These are phyloP conservation scores for Spodoptera frugiperda DNA, from an alignment of 1,140 invertebrate genomes.

Conservation along the genomic window DNA sequence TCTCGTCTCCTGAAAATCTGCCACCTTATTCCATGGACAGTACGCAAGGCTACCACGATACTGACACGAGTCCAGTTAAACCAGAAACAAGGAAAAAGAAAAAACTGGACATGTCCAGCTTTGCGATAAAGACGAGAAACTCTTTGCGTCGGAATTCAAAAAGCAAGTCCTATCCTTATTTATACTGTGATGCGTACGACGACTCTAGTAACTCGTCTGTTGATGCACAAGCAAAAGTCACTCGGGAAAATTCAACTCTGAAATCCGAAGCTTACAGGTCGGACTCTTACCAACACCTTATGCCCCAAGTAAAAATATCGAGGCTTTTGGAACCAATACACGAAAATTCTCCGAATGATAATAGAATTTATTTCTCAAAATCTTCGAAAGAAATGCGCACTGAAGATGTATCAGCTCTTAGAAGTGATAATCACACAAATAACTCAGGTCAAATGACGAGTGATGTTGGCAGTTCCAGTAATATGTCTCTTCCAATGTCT, in stretches of 20 bases:
- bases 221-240: slow-evolving; percentile 50
- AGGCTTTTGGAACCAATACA: slow-evolving; percentile 63
- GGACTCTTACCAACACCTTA: slow-evolving; percentile 74
- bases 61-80: slow-evolving; percentile 65
- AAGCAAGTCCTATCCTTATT: slow-evolving; percentile 50
- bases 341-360: slow-evolving; percentile 53
- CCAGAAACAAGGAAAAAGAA: slow-evolving; percentile 58
- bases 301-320: slow-evolving; percentile 53
- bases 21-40: slow-evolving; percentile 65
- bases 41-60: slow-evolving; percentile 72
- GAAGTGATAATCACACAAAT: not conserved
- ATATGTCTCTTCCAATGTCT: slow-evolving; percentile 71
- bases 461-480: slow-evolving; percentile 65
- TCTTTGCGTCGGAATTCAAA: slow-evolving; percentile 45
- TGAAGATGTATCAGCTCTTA: slow-evolving; percentile 21
- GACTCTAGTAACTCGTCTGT: slow-evolving; percentile 66
- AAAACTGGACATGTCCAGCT: slow-evolving; percentile 51
- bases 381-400: slow-evolving; percentile 31
- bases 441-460: slow-evolving; percentile 32
- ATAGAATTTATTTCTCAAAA: slow-evolving; percentile 1
- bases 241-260: slow-evolving; percentile 62
- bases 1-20: slow-evolving; percentile 51
- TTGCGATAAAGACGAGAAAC: slow-evolving; percentile 19
- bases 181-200: slow-evolving; percentile 57
- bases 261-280: slow-evolving; percentile 70